A percentile compares a stretch with the other conserved stretches of the same genome.
These are phyloP conservation scores for Myzus persicae DNA, from an alignment of 1,140 invertebrate genomes.

Conservation along the genomic window DNA sequence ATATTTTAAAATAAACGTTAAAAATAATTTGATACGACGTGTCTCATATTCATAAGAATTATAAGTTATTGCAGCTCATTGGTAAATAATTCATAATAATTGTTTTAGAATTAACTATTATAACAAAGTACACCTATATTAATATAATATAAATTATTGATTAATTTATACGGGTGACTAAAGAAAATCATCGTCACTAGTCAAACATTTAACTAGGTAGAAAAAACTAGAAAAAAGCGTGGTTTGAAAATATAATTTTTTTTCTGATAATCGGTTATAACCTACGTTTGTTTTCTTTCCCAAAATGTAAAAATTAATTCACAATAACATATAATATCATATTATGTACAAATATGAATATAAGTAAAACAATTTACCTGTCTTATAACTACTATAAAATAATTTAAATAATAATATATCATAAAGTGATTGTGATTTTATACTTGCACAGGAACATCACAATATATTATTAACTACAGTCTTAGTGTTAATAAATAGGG, in stretches of 20 bases:
- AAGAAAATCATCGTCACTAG: too few species aligned
- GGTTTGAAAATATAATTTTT: background rate
- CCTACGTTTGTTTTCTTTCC: background rate
- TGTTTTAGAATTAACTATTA: background rate
- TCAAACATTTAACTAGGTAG: background rate
- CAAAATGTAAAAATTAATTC: background rate
- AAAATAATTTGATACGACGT: background rate
- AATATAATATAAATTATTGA: background rate
- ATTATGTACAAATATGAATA: too few species aligned
- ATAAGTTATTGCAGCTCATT: background rate
- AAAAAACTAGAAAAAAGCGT: background rate
- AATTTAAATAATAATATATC: background rate
- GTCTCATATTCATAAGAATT: background rate
- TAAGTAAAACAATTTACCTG: background rate
- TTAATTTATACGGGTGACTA: background rate
- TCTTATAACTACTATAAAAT: background rate
- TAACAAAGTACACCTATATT: background rate
- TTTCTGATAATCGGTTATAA: background rate
- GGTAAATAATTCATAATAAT: background rate
- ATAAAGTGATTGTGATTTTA: background rate
- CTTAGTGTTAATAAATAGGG: background rate
- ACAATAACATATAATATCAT: background rate
- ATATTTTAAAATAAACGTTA: background rate
- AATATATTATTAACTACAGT: slow-evolving; percentile 14
- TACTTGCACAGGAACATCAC: background rate